A percentile compares a stretch with the other conserved stretches of the same genome.
These are phyloP conservation scores for Clistopyga incitator DNA, from an alignment of 2,888 invertebrate species.

Conservation along the genomic window DNA sequence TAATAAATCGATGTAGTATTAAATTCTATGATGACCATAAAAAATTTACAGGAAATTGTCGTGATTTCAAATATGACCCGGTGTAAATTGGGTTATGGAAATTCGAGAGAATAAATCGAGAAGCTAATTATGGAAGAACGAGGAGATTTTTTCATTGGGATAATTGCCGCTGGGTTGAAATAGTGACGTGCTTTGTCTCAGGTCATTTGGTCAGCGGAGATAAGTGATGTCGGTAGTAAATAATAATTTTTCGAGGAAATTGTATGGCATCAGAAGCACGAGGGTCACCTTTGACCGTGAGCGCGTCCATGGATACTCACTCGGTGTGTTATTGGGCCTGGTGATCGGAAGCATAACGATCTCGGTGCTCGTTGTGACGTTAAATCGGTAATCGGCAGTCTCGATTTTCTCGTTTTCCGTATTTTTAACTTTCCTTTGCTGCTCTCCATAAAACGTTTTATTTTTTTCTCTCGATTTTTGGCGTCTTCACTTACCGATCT, in stretches of 20 bases:
- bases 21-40: too few relatives aligned
- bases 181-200: not conserved
- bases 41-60: too few relatives aligned
- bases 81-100: too few relatives aligned
- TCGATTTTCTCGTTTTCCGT: not conserved
- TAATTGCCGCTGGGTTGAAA: not conserved
- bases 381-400: not conserved
- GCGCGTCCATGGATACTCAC: not conserved
- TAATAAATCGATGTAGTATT: too few relatives aligned
- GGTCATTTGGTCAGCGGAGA: not conserved
- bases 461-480: slow-evolving; percentile 3
- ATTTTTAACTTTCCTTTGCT: too few relatives aligned
- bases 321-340: not conserved
- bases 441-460: not conserved
- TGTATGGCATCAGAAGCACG: not conserved
- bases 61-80: too few relatives aligned
- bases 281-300: slow-evolving; percentile 15
- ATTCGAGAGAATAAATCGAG: not conserved
- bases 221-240: not conserved
- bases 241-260: slow-evolving; percentile 1
- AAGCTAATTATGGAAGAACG: not conserved
- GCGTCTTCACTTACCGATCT: not conserved
- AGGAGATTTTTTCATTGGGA: not conserved
- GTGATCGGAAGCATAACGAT: not conserved
- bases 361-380: not conserved